Evolutionary conservation across 2,888 invertebrate genomes (phyloP).

Genomic region (Euphydryas editha): DNA sequence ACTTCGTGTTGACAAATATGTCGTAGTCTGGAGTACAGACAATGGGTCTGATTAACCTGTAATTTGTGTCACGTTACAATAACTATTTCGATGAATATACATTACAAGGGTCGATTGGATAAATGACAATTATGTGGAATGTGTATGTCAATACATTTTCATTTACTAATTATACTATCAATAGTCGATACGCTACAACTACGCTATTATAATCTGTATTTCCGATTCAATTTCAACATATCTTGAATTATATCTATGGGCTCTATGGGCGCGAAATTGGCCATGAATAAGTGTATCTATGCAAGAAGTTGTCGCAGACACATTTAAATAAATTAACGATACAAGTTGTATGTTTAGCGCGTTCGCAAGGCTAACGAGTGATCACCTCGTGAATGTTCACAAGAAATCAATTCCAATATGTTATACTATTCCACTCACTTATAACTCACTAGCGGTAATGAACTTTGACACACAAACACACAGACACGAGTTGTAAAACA

Average conservation of each 20-base stretch:
- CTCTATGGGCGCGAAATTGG: slow-evolving; percentile 49
- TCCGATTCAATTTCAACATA: background rate
- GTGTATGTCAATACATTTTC: slow-evolving; percentile 5
- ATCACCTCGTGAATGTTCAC: slow-evolving; percentile 54
- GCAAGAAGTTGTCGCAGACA: slow-evolving; percentile 61
- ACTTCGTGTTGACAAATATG: slow-evolving; percentile 50
- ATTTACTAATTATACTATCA: slow-evolving; percentile 3
- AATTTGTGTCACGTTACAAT: slow-evolving; percentile 57
- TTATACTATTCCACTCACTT: slow-evolving; percentile 66
- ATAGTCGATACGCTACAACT: background rate
- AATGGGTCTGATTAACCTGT: slow-evolving; percentile 54
- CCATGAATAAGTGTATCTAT: slow-evolving; percentile 65
- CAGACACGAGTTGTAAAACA: slow-evolving; percentile 44
- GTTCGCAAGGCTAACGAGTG: slow-evolving; percentile 73
- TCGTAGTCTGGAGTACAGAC: slow-evolving; percentile 56
- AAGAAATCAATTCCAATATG: slow-evolving; percentile 63
- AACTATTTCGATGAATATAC: slow-evolving; percentile 45
- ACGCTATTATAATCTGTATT: background rate
- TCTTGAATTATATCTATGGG: slow-evolving; percentile 28
- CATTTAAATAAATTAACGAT: slow-evolving; percentile 69
- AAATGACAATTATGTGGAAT: slow-evolving; percentile 22
- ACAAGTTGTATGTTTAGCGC: slow-evolving; percentile 57
- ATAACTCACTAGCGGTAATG: slow-evolving; percentile 62
- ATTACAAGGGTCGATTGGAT: slow-evolving; percentile 4
- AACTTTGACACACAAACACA: slow-evolving; percentile 68